A percentile compares a stretch with the other conserved stretches of the same genome.
Conservation (phyloP, 2,888 invertebrate genomes). For the Therioaphis trifolii region DNA sequence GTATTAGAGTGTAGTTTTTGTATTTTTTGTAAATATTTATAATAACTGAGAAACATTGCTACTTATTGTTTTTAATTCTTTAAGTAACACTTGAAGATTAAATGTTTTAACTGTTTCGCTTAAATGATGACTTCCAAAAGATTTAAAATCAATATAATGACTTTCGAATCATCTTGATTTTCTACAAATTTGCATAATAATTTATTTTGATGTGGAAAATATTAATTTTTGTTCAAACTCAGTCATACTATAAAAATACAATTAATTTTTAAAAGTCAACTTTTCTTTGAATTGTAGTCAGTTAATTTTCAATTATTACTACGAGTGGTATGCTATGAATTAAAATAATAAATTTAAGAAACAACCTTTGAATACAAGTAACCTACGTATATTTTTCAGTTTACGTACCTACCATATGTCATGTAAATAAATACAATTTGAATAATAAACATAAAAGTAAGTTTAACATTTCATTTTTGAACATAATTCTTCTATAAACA, state of each 20-base stretch:
- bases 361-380: no score
- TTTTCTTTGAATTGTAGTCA: no score
- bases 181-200: no score
- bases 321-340: no score
- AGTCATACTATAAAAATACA: not conserved
- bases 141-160: not conserved
- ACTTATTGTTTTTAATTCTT: not conserved
- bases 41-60: not conserved
- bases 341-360: no score
- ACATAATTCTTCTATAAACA: no score
- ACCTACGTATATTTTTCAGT: no score
- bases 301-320: no score
- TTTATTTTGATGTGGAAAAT: not conserved
- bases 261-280: not conserved
- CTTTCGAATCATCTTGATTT: not conserved
- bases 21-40: not conserved
- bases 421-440: no score
- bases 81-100: not conserved
- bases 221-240: not conserved
- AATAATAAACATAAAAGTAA: no score
- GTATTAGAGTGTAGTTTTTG: not conserved
- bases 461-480: no score
- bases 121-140: not conserved
- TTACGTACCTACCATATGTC: no score
- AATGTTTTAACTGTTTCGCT: not conserved